Base-by-base conservation (phyloP, 2,797 vertebrate genomes). In the Myiotriccus ornatus region DNA sequence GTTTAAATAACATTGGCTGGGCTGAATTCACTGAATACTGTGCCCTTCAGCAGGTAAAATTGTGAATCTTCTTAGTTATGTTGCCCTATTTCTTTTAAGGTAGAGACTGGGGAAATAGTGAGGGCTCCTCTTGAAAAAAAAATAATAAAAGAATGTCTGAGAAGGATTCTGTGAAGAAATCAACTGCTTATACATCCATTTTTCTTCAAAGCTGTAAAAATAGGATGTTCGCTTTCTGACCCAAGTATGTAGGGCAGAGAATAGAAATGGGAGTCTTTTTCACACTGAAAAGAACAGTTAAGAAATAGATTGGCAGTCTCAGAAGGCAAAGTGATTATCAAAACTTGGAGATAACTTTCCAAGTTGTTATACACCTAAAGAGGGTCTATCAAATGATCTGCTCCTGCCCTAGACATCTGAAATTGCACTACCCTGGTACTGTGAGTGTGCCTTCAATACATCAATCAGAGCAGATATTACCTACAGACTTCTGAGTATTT, bases 161-260 rank as follows among this genome's bases (percentile, higher is more conserved):
- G 94, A 94, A 96, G 56, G 41, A 79, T 95, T 95, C 70, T 97
- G 77, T 96, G 95, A 94, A 96, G 95, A 94, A 96, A 96, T 96
- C 93, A 95, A 89, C 89, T 95, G 91, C 94, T 95, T 92, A 86
- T 92, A 95, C 69, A 93, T 50, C 77, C 91, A 90, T 94, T 91
- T 95, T 77, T 34, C 89, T 97, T 97, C 95, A 96, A 96, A 97
- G 95, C 70, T 91, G 59, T 90, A 96, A 96, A 96, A 96, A 96
- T 96, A 97, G 96, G 92, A 91, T 95, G 83, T 96, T 96, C 95
- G 0, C 94, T 95, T 95, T 84, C 94, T 97, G 95, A 97, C 95
- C 94, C 76, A 95, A 93, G 89, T 97, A 97, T 95, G 84, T 93
- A 96, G 96, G 94, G 50, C 96, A 97, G 70, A 91, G 95, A 90